These are phyloP conservation scores for Equus przewalskii DNA, from an alignment of 2,113 vertebrate species.

Conservation along the genomic window DNA sequence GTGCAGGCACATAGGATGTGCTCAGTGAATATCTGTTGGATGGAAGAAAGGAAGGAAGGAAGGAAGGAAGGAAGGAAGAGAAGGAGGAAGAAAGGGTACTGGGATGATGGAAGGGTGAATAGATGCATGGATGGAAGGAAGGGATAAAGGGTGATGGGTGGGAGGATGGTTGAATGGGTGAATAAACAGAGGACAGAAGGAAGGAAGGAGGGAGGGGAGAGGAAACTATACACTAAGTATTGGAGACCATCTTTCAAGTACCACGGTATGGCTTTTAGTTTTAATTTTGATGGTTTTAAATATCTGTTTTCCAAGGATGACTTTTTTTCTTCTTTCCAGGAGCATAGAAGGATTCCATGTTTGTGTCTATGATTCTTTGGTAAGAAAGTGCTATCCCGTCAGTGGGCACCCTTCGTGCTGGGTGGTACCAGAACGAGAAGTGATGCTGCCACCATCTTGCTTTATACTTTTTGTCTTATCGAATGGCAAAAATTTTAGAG, in stretches of 20 bases:
- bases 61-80: too few species aligned
- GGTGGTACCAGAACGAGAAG: background rate
- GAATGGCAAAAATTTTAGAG: background rate
- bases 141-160: background rate
- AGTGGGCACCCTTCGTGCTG: fast-evolving
- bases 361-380: background rate
- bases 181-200: too few species aligned
- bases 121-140: too few species aligned
- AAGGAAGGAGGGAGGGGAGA: background rate
- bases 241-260: background rate
- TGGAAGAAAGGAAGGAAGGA: background rate
- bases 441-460: background rate
- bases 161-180: too few species aligned
- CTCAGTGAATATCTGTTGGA: background rate
- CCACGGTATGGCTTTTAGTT: background rate
- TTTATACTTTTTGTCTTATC: background rate
- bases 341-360: background rate
- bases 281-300: background rate
- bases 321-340: background rate
- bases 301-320: background rate
- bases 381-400: too few species aligned
- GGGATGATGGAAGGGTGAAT: too few species aligned
- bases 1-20: background rate
- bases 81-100: too few species aligned
- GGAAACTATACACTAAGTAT: background rate